Evolutionary conservation across 2,113 vertebrate genomes (phyloP), one percentile per base, ranked within the genome.

Genomic region (Ploceus nigricollis): DNA sequence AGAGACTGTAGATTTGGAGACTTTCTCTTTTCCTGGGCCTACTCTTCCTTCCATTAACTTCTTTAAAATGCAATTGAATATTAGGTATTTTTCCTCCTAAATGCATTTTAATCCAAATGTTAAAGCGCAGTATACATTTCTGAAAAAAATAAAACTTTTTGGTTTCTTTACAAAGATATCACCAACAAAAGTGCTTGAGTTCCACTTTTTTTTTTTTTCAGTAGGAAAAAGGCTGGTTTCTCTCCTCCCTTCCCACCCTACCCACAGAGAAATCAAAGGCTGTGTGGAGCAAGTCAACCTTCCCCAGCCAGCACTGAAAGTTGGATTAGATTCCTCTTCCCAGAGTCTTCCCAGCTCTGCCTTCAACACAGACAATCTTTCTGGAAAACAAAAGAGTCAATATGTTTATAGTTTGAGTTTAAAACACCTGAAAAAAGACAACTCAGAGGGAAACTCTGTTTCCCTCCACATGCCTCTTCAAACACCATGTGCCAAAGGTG

Each of bases 381-480:
- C 70, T 83, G 63, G 75, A 30, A 87, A 82, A 69, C 47, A 70
- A 78, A 54, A 28, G 58, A 50, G 53, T 50, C 82, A 65, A 28
- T 1, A 0, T 20, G 20, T 79, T 92, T 68, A 75, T 73, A 68
- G 39, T 39, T 91, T 0, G 7, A 58, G 72, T 73, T 64, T 47
- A 58, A 78, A 89, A 65, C n/a, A 44, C 58, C n/a, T 65, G 69
- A 20, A 35, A 60, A 83, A 76, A 60, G 35, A 35, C 30, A 77
- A 70, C 4, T 69, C n/a, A 7, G 8, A 16, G 15, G 57, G 80
- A 77, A 92, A 73, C 73, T 50, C 45, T 66, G 9, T 44, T 93
- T 84, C 27, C 4, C 6, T 60, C 27, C 1, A 0, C 0, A 0
- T 37, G 37, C 4, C 31, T 44, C 75, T 90, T 92, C 50, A 19